Evolutionary conservation across 2,797 vertebrate species (phyloP), one percentile per base, ranked within the genome.

Genomic region (Acipenser transmontanus): DNA sequence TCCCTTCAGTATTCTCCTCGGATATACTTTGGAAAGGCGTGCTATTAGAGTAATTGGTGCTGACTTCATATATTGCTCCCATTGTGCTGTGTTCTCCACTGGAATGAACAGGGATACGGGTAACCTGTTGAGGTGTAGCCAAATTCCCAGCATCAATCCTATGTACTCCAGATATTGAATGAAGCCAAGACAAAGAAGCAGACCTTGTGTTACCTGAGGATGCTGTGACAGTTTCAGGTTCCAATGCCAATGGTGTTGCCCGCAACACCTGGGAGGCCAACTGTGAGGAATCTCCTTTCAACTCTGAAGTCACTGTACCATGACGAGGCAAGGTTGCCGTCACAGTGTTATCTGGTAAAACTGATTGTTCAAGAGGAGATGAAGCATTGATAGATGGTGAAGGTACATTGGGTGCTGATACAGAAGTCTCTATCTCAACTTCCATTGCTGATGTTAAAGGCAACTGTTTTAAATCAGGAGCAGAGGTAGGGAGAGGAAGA

Each of bases 341-440:
- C 47, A 48, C 47, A 49, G 67, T 49, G 56, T 49, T 47, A 48
- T 61, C 50, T 50, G 10, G 50, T 57, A 49, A 68, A 52, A 11
- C 7, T 10, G 10, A 34, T 49, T 20, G 34, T 20, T 9, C 49
- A 7, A 47, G 12, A 7, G n/a, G 48, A 47, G 49, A 56, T 8
- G 56, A 10, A 64, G 68, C 52, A 34, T 34, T 34, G 34, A 34
- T 52, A 54, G 50, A 10, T 54, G 70, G 6, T 8, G 49, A 49
- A n/a, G 54, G 47, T n/a, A 67, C 50, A 20, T 17, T 61, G 50
- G 49, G 50, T 14, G 57, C 57, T 49, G 50, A 7, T 63, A 48
- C 17, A 62, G 61, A 52, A 47, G 12, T 59, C 13, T 61, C 34
- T 49, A 62, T 10, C 7, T 69, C 49, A 12, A 50, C 47, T 7